Evolutionary conservation across 2,888 invertebrate species (phyloP).

Genomic region (Brachynemurus nebulosus): DNA sequence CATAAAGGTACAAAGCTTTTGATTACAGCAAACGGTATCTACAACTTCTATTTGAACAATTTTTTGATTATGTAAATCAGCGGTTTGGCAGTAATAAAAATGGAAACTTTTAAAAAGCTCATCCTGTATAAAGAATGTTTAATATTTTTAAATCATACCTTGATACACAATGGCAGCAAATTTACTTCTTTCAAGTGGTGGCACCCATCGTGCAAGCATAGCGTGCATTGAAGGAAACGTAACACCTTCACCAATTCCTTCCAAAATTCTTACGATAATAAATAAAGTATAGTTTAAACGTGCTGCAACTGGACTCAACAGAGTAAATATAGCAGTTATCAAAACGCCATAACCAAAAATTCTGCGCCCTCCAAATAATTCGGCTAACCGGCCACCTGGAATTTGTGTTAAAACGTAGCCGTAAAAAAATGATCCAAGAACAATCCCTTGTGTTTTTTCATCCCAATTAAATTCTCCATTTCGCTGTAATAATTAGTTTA

Average conservation of each 20-base stretch:
- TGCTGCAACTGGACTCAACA: constrained; percentile 73
- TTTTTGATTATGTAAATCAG: too few species aligned
- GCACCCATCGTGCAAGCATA: constrained; percentile 86
- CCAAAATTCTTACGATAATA: constrained; percentile 59
- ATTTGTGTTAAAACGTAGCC: constrained; percentile 73
- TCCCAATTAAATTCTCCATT: constrained; percentile 67
- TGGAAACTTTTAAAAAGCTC: too few species aligned
- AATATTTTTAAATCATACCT: constrained; percentile 32
- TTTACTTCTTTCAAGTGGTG: constrained; percentile 78
- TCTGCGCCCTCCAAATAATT: constrained; percentile 74
- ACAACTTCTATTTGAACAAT: too few species aligned
- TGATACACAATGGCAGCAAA: constrained; percentile 81
- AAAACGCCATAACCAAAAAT: constrained; percentile 72
- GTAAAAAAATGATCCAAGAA: constrained; percentile 71
- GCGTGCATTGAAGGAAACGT: constrained; percentile 92
- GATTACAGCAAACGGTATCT: too few species aligned
- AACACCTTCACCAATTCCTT: constrained; percentile 80
- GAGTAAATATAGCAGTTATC: constrained; percentile 66
- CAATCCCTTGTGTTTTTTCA: constrained; percentile 62
- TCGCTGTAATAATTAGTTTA: constrained; percentile 31
- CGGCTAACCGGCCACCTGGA: constrained; percentile 72
- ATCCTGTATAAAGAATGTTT: too few species aligned
- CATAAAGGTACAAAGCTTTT: too few species aligned
- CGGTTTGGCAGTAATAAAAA: too few species aligned
- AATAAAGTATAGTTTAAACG: constrained; percentile 49